Evolutionary conservation across 2,888 invertebrate species (phyloP).

Genomic region (Amiota communis): DNA sequence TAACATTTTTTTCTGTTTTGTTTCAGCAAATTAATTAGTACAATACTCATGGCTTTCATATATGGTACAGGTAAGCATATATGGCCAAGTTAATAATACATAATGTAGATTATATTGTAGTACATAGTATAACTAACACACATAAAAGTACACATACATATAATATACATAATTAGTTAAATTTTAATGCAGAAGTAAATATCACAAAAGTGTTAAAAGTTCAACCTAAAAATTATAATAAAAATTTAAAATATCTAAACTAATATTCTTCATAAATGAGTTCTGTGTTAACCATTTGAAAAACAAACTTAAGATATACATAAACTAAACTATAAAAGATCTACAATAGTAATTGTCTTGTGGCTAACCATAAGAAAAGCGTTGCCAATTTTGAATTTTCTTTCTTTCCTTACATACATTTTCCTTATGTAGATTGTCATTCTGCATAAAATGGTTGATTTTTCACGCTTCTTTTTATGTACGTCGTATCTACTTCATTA

Average conservation of each 20-base stretch:
- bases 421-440: slow-evolving; percentile 54
- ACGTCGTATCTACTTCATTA: not conserved
- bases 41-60: slow-evolving; percentile 13
- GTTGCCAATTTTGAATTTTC: slow-evolving; percentile 7
- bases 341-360: not conserved
- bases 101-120: not conserved
- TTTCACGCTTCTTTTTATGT: slow-evolving; percentile 36
- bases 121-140: slow-evolving; percentile 24
- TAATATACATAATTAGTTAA: slow-evolving; percentile 37
- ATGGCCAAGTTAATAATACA: slow-evolving; percentile 38
- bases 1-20: slow-evolving; percentile 37
- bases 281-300: slow-evolving; percentile 33
- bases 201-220: slow-evolving; percentile 64
- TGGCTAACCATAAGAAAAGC: not conserved
- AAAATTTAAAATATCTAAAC: slow-evolving; percentile 42
- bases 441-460: slow-evolving; percentile 51
- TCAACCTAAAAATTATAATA: slow-evolving; percentile 45
- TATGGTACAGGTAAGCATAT: slow-evolving; percentile 44
- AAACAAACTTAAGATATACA: slow-evolving; percentile 5
- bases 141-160: slow-evolving; percentile 34
- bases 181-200: slow-evolving; percentile 51
- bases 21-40: slow-evolving; percentile 60
- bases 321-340: not conserved
- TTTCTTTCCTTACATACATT: slow-evolving; percentile 32
- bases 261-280: slow-evolving; percentile 14